These are phyloP conservation scores for Perithous albicinctus DNA, from an alignment of 2,888 invertebrate species.

Conservation along the genomic window DNA sequence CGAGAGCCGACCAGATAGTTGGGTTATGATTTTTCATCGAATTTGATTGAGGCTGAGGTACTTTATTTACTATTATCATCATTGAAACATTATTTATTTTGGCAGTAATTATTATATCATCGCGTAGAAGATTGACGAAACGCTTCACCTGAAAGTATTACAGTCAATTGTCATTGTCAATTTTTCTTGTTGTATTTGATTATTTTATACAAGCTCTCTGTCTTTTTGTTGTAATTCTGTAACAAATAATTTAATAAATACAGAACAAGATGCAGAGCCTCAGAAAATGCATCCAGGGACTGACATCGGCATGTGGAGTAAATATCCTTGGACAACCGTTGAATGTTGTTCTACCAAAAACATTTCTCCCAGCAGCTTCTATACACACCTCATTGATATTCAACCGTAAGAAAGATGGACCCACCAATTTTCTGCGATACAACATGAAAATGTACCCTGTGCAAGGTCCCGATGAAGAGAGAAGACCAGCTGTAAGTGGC, in stretches of 20 bases:
- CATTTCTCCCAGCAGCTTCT: slow-evolving; percentile 29
- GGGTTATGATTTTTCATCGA: slow-evolving; percentile 14
- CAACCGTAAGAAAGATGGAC: slow-evolving; percentile 75
- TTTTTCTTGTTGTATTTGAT: neutral
- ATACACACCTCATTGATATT: slow-evolving; percentile 70
- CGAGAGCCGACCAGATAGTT: neutral
- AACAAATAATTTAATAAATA: neutral
- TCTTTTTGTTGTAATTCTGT: neutral
- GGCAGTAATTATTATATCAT: slow-evolving; percentile 2
- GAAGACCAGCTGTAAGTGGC: slow-evolving; percentile 92
- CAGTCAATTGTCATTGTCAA: too few species aligned
- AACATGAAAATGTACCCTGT: slow-evolving; percentile 94
- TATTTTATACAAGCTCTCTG: neutral
- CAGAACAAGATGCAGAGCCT: slow-evolving; percentile 68
- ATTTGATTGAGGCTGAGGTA: slow-evolving; percentile 10
- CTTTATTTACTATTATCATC: neutral
- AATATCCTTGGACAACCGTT: slow-evolving; percentile 24
- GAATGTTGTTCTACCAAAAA: slow-evolving; percentile 36
- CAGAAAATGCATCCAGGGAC: slow-evolving; percentile 52
- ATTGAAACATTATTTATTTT: neutral
- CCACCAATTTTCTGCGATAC: slow-evolving; percentile 87
- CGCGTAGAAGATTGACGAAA: neutral
- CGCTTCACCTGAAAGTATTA: neutral
- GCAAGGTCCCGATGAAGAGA: slow-evolving; percentile 89
- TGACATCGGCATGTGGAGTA: slow-evolving; percentile 45